phyloP scores from a whole-genome alignment of 2,888 invertebrate genomes.

The Philaethria dido region DNA sequence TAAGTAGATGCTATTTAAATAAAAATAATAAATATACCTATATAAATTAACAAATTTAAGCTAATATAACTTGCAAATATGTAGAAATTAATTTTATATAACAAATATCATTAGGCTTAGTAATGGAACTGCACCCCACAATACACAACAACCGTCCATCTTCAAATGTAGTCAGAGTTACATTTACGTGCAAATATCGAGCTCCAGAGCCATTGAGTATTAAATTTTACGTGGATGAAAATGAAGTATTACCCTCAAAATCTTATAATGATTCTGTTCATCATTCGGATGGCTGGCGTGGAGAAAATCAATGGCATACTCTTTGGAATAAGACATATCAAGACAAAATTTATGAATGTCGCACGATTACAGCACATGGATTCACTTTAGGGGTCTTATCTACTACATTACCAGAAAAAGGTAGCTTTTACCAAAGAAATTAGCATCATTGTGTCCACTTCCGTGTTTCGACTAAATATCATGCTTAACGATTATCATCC shows the following conservation, averaged over 20 bases:
- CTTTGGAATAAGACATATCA: conserved; percentile 61
- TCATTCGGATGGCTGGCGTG: conserved; percentile 66
- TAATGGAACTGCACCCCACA: conserved; percentile 75
- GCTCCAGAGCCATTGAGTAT: conserved; percentile 72
- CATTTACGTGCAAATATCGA: conserved; percentile 70
- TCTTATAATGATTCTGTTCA: conserved; percentile 58
- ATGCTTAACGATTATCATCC: conserved; percentile 32
- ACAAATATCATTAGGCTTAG: conserved; percentile 60
- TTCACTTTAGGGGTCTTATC: conserved; percentile 68
- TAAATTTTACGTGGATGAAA: conserved; percentile 64
- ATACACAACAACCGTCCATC: conserved; percentile 55
- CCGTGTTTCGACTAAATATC: conserved; percentile 32
- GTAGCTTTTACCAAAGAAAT: conserved; percentile 49
- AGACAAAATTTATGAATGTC: conserved; percentile 67
- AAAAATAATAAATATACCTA: background rate
- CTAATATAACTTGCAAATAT: background rate
- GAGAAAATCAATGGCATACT: conserved; percentile 60
- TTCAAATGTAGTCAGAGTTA: conserved; percentile 55
- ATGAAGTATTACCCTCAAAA: conserved; percentile 56
- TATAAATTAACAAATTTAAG: background rate
- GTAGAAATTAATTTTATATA: conserved; percentile 34
- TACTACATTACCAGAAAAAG: conserved; percentile 64
- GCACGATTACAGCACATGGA: conserved; percentile 65
- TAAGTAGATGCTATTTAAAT: conserved; percentile 53
- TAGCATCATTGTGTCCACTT: conserved; percentile 36